Conservation (phyloP, 2,113 vertebrate genomes). For the Piprites chloris region DNA sequence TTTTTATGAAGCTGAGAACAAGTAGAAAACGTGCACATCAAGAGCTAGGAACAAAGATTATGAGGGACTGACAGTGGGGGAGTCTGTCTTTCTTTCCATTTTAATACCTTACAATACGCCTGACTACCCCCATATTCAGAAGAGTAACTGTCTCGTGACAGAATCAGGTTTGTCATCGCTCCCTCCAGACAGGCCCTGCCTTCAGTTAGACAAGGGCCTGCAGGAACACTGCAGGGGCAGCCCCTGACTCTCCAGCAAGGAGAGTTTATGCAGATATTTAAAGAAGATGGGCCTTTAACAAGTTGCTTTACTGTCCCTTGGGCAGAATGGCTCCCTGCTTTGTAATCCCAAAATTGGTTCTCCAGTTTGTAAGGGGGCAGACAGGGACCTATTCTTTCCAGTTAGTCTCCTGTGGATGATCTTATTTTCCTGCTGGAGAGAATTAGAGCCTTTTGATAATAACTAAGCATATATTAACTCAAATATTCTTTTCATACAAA, state of each 20-base stretch:
- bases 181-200: constrained; percentile 17
- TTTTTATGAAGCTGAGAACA: not conserved
- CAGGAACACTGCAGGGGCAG: not conserved
- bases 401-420: not conserved
- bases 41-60: not conserved
- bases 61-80: constrained; percentile 24
- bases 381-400: not conserved
- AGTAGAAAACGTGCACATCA: not conserved
- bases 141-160: constrained; percentile 29
- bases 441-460: not conserved
- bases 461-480: not conserved
- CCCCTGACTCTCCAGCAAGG: not conserved
- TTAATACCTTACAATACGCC: not conserved
- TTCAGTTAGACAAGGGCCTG: not conserved
- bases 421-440: not conserved
- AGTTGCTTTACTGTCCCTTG: not conserved
- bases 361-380: not conserved
- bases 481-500: not conserved
- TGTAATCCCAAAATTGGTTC: not conserved
- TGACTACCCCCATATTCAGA: constrained; percentile 14
- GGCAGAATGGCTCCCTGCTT: not conserved
- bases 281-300: not conserved
- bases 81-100: constrained; percentile 15
- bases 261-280: not conserved
- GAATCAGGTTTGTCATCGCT: constrained; percentile 19